A percentile compares a stretch with the other conserved stretches of the same genome.
These are phyloP conservation scores for Eriosoma lanigerum DNA, from an alignment of 1,140 invertebrate genomes.

Conservation along the genomic window DNA sequence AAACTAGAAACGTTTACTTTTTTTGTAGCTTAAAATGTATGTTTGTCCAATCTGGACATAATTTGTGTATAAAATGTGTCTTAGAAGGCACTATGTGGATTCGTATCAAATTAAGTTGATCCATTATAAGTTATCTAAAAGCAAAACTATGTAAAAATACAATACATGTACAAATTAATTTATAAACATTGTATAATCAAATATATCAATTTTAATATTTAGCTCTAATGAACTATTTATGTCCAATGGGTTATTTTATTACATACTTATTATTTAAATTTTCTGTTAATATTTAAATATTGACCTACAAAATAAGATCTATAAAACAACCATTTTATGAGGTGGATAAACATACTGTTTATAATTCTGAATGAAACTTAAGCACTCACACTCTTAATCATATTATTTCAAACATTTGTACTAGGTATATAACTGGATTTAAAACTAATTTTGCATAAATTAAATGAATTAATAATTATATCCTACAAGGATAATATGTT, in stretches of 20 bases:
- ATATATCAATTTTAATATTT: constrained; percentile 15
- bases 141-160: constrained; percentile 37
- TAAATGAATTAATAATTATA: not conserved
- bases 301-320: not conserved
- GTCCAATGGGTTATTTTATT: not conserved
- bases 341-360: not conserved
- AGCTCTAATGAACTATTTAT: not conserved
- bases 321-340: not conserved
- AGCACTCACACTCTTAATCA: not conserved
- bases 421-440: not conserved
- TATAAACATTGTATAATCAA: not conserved
- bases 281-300: not conserved
- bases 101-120: not conserved
- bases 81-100: constrained; percentile 39
- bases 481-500: not conserved
- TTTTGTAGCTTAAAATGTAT: constrained; percentile 25
- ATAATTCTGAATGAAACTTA: not conserved
- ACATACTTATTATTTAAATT: not conserved
- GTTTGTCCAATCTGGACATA: constrained; percentile 17
- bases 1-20: constrained; percentile 6
- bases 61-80: constrained; percentile 35
- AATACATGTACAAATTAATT: constrained; percentile 21
- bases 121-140: constrained; percentile 31
- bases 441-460: not conserved
- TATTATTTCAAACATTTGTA: not conserved